Conservation (phyloP, 2,113 vertebrate species). For the Dicaeum eximium region DNA sequence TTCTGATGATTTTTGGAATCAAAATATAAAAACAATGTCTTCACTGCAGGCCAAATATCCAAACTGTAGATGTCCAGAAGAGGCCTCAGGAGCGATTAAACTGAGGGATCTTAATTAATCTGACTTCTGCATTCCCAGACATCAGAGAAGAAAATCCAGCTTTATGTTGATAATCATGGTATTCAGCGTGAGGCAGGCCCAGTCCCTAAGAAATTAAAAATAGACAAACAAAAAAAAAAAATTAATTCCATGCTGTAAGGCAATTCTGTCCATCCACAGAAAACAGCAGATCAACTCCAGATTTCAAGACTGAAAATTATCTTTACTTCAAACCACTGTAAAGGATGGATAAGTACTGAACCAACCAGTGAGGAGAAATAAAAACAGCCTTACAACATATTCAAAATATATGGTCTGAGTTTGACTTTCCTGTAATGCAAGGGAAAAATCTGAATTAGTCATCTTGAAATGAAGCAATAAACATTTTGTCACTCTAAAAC, state of each 20-base stretch:
- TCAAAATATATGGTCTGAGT: neutral
- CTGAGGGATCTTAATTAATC: neutral
- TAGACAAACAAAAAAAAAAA: neutral
- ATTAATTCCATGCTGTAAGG: neutral
- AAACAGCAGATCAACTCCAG: neutral
- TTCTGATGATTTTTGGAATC: neutral
- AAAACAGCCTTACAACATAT: neutral
- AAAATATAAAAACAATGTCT: neutral
- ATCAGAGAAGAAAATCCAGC: neutral
- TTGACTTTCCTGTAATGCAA: neutral
- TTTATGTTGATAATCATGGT: neutral
- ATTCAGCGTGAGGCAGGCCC: neutral
- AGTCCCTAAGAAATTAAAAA: neutral
- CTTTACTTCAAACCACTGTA: neutral
- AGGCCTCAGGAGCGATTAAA: neutral
- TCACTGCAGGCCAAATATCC: neutral
- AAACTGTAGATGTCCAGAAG: neutral
- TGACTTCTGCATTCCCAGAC: neutral
- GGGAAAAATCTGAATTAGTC: neutral
- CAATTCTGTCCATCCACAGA: neutral
- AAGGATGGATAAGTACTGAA: neutral
- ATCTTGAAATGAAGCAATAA: neutral
- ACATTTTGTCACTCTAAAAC: neutral
- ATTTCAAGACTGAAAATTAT: neutral
- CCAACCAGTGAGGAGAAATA: neutral